phyloP scores from a whole-genome alignment of 2,113 vertebrate genomes.

The Lamprotornis superbus region DNA sequence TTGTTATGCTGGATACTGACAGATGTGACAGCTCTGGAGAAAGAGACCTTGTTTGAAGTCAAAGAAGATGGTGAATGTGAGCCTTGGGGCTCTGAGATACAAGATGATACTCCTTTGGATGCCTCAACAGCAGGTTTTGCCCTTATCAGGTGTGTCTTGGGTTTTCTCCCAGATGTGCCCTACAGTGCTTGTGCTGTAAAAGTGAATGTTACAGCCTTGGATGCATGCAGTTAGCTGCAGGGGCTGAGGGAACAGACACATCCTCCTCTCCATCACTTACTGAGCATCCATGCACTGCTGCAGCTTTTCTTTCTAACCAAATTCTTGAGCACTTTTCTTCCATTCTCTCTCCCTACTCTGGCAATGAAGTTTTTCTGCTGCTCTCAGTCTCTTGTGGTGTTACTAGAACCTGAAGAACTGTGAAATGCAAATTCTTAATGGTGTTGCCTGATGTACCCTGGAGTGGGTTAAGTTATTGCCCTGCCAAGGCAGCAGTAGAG shows the following conservation, averaged over 20 bases:
- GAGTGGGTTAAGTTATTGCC: background rate
- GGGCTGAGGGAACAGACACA: background rate
- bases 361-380: background rate
- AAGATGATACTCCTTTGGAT: background rate
- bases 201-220: background rate
- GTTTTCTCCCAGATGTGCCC: background rate
- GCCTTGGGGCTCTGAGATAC: background rate
- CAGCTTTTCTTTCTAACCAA: background rate
- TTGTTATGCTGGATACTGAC: background rate
- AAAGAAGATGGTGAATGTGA: background rate
- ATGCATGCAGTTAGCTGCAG: background rate
- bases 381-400: background rate
- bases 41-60: background rate
- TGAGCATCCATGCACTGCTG: background rate
- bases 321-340: background rate
- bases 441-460: background rate
- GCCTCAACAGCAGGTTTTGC: background rate
- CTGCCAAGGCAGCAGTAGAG: background rate
- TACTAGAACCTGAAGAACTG: background rate
- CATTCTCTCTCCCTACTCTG: background rate
- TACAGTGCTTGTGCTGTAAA: background rate
- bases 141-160: background rate
- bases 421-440: background rate
- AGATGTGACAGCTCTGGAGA: background rate
- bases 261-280: background rate